Conservation (phyloP, 2,797 vertebrate genomes). For the Muraenolepis orangiensis region DNA sequence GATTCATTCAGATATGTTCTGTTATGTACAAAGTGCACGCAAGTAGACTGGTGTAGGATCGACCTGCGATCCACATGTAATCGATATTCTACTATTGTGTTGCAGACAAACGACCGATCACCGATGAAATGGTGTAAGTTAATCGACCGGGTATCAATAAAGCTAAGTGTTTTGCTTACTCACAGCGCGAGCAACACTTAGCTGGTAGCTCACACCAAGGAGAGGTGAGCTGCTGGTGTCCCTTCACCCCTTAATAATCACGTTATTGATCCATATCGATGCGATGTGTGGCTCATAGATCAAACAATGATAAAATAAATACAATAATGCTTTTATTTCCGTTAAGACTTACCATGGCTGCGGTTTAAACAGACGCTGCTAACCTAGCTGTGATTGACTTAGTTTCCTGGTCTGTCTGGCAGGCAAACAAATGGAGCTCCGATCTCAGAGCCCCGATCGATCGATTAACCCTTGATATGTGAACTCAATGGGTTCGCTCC, state of each 20-base stretch:
- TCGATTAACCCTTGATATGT: neutral
- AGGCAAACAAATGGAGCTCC: slow-evolving; percentile 45
- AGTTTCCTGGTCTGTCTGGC: slow-evolving; percentile 61
- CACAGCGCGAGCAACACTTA: slow-evolving; percentile 50
- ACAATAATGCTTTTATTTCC: neutral
- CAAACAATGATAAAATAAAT: too few species aligned
- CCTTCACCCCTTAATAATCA: neutral
- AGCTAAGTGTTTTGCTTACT: slow-evolving; percentile 66
- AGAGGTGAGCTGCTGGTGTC: neutral
- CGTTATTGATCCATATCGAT: neutral
- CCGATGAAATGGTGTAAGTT: neutral
- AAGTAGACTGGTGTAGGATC: neutral
- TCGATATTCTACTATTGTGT: neutral
- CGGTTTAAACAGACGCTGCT: slow-evolving; percentile 18
- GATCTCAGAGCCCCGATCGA: slow-evolving; percentile 27
- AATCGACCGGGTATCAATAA: neutral
- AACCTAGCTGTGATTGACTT: slow-evolving; percentile 21
- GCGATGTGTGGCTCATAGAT: neutral
- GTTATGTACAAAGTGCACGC: too few species aligned
- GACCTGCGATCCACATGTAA: neutral
- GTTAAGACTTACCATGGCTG: slow-evolving; percentile 67
- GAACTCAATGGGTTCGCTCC: too few species aligned
- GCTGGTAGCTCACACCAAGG: slow-evolving; percentile 25
- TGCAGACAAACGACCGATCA: neutral
- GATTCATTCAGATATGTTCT: fast-evolving